These are phyloP conservation scores for human (Homo sapiens) DNA, from an alignment of 2,113 vertebrate genomes.

Conservation along the genomic window DNA sequence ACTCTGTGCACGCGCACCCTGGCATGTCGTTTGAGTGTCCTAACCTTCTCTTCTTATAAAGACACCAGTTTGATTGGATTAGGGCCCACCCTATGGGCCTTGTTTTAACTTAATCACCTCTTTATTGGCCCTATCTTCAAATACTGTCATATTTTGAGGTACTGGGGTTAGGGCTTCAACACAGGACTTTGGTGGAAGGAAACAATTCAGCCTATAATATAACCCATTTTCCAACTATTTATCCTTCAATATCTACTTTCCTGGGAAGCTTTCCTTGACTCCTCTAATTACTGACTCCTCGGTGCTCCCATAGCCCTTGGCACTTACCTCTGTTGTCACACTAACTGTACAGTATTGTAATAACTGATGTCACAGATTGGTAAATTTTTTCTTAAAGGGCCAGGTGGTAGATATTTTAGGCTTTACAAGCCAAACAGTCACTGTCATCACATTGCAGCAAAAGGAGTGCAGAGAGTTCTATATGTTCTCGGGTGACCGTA, in stretches of 20 bases:
- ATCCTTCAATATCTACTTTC: neutral
- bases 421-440: neutral
- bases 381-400: neutral
- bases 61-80: neutral
- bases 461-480: neutral
- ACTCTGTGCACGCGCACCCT: neutral
- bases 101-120: neutral
- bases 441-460: neutral
- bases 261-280: neutral
- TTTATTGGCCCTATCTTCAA: neutral
- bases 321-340: neutral
- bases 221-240: neutral
- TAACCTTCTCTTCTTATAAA: neutral
- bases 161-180: neutral
- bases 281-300: neutral
- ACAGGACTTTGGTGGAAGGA: neutral
- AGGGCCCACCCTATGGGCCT: neutral
- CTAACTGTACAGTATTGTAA: neutral
- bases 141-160: neutral
- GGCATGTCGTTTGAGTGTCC: neutral
- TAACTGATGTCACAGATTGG: neutral
- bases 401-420: neutral
- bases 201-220: neutral
- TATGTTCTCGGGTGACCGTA: neutral
- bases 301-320: neutral